These are phyloP conservation scores for Metridium senile DNA, from an alignment of 92 coral and sea anemone genomes.

Conservation along the genomic window DNA sequence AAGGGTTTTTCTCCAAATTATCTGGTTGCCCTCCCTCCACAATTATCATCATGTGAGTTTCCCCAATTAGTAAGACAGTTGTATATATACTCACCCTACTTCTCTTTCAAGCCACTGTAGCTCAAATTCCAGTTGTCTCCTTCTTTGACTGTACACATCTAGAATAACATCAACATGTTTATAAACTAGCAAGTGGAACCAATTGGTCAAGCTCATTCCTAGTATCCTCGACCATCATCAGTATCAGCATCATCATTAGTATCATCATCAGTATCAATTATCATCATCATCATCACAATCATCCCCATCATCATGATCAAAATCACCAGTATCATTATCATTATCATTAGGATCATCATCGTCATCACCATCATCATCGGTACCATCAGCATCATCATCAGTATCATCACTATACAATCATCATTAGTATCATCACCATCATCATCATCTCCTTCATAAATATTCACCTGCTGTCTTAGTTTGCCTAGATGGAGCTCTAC, in stretches of 20 bases:
- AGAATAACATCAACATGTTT: not conserved
- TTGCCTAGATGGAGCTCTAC: slow-evolving; percentile 69
- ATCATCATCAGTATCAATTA: no score
- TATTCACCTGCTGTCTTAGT: slow-evolving; percentile 85
- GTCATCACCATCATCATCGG: not conserved
- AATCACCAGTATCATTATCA: not conserved
- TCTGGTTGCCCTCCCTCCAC: no score
- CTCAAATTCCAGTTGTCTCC: slow-evolving; percentile 69
- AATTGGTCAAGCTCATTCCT: no score
- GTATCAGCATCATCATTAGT: no score
- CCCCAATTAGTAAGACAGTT: no score
- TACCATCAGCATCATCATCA: not conserved
- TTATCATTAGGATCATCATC: not conserved
- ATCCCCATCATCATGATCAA: not conserved
- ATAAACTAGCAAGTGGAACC: no score
- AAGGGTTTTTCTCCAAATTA: no score
- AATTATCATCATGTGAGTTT: no score
- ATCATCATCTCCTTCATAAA: not conserved
- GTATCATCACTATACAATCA: not conserved
- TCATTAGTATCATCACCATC: not conserved
- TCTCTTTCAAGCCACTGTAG: slow-evolving; percentile 69
- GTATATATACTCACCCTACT: slow-evolving; percentile 50
- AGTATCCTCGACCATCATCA: no score
- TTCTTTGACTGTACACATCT: slow-evolving; percentile 78
- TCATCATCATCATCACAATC: no score